phyloP scores from a whole-genome alignment of 2,888 invertebrate genomes.

The Drosophila sordidapex region DNA sequence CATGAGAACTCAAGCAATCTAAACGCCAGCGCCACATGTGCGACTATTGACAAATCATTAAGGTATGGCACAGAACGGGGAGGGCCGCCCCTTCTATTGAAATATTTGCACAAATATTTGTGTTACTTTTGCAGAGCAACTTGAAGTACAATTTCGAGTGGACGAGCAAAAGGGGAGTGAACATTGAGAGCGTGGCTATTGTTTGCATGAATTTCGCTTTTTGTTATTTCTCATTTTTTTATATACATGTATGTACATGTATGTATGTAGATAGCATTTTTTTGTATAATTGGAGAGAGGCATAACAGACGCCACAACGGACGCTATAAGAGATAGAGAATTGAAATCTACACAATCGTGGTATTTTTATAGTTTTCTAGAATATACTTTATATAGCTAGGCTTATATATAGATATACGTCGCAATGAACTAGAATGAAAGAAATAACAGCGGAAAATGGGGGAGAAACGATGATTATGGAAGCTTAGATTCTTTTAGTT shows the following conservation, averaged over 20 bases:
- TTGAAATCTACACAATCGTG: neutral
- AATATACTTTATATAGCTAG: neutral
- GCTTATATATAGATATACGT: no score
- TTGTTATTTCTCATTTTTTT: slow-evolving; percentile 11
- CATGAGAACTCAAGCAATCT: slow-evolving; percentile 49
- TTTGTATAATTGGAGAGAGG: neutral
- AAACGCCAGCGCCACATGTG: slow-evolving; percentile 53
- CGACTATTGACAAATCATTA: slow-evolving; percentile 69
- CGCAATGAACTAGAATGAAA: neutral
- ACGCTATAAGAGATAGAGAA: neutral
- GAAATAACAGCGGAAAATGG: accelerated
- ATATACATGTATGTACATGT: no score
- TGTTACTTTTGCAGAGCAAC: slow-evolving; percentile 37
- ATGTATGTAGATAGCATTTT: no score
- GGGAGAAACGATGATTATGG: no score
- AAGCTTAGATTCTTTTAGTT: neutral
- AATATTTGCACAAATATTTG: slow-evolving; percentile 63
- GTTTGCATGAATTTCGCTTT: slow-evolving; percentile 51
- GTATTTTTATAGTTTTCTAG: neutral
- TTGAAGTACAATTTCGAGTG: slow-evolving; percentile 45
- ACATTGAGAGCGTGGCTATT: slow-evolving; percentile 41
- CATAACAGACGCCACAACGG: neutral
- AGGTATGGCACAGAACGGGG: slow-evolving; percentile 32
- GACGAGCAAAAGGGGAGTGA: slow-evolving; percentile 14
- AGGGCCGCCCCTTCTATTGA: neutral